Evolutionary conservation across 1,140 invertebrate genomes (phyloP).

Genomic region (Saccostrea echinata): DNA sequence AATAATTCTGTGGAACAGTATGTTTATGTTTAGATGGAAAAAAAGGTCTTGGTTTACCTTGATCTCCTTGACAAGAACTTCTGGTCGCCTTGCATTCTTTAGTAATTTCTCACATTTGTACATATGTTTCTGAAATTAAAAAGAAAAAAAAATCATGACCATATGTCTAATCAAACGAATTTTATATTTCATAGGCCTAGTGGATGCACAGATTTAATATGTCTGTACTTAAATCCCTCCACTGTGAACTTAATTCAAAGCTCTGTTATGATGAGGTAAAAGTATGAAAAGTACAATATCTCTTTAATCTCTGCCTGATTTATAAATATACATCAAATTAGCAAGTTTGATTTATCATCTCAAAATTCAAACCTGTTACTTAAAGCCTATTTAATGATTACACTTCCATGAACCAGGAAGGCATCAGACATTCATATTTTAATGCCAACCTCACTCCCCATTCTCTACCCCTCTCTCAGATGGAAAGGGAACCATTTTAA

Average conservation of each 20-base stretch:
- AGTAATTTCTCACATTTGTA: constrained; percentile 89
- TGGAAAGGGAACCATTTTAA: too few relatives aligned
- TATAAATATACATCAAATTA: too few relatives aligned
- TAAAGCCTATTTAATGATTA: too few relatives aligned
- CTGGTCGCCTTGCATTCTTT: constrained; percentile 85
- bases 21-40: too few relatives aligned
- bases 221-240: neutral
- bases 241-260: neutral
- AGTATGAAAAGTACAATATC: neutral
- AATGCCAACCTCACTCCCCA: neutral
- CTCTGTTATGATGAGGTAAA: neutral
- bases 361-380: too few relatives aligned
- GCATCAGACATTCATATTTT: neutral
- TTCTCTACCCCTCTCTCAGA: too few relatives aligned
- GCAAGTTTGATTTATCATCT: too few relatives aligned
- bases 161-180: neutral
- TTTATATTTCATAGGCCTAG: too few relatives aligned
- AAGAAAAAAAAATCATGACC: neutral
- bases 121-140: constrained; percentile 85
- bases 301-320: too few relatives aligned
- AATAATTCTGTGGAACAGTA: too few relatives aligned
- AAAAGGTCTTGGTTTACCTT: constrained; percentile 82
- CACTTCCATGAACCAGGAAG: neutral
- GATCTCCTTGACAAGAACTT: constrained; percentile 90
- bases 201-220: neutral